phyloP scores from a whole-genome alignment of 2,888 invertebrate species.

The Orchestes rusci region DNA sequence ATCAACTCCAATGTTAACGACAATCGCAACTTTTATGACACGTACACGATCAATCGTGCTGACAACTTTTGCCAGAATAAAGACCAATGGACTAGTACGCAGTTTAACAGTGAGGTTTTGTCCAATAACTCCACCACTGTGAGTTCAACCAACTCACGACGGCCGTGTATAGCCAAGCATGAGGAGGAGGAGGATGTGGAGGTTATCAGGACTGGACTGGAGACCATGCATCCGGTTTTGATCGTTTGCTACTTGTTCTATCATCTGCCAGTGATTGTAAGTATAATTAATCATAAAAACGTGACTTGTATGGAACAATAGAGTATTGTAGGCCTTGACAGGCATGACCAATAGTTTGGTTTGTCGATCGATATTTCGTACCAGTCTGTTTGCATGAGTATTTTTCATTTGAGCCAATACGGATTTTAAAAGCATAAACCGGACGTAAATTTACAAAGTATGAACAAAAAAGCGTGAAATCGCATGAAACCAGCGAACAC shows the following conservation, averaged over 20 bases:
- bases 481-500: too few species aligned
- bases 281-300: conserved; percentile 34
- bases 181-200: conserved; percentile 31
- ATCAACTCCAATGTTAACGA: conserved; percentile 28
- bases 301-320: too few species aligned
- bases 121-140: conserved; percentile 49
- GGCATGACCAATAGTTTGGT: too few species aligned
- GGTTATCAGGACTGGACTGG: conserved; percentile 42
- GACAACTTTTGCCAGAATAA: conserved; percentile 23
- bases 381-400: too few species aligned
- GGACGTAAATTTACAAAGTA: too few species aligned
- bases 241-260: conserved; percentile 53
- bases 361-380: too few species aligned
- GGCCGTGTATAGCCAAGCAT: conserved; percentile 44
- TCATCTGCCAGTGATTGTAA: conserved; percentile 55
- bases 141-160: conserved; percentile 49
- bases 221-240: conserved; percentile 47
- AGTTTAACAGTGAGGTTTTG: conserved; percentile 28
- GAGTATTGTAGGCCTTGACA: too few species aligned
- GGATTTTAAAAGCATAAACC: too few species aligned
- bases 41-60: conserved; percentile 36
- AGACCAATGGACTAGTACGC: conserved; percentile 22
- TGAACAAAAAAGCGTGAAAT: too few species aligned
- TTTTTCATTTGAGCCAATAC: too few species aligned
- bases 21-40: conserved; percentile 34